These are phyloP conservation scores for Neoseiulus cucumeris DNA, from an alignment of 1,140 invertebrate genomes.

Conservation along the genomic window DNA sequence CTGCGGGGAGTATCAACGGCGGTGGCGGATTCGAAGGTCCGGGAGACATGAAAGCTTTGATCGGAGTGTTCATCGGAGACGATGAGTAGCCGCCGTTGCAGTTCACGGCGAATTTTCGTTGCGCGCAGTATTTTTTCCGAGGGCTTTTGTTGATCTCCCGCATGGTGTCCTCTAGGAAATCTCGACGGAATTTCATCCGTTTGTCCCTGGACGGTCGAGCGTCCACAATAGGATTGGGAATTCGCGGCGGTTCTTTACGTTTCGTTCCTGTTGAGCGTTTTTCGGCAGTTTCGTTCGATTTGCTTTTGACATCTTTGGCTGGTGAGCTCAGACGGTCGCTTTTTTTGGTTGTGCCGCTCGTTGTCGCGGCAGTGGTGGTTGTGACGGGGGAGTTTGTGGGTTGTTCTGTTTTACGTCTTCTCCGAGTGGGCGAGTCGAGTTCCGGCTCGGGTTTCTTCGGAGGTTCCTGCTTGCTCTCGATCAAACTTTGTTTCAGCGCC, in stretches of 20 bases:
- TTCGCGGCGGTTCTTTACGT: background rate
- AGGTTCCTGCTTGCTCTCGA: background rate
- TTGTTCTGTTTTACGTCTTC: background rate
- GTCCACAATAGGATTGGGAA: background rate
- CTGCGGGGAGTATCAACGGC: background rate
- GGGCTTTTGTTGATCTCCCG: background rate
- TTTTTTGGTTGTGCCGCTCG: background rate
- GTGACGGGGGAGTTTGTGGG: background rate
- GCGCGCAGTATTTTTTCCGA: conserved; percentile 2
- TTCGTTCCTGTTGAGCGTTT: background rate
- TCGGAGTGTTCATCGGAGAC: background rate
- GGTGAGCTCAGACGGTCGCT: background rate
- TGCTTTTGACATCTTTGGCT: background rate
- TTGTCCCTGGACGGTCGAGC: background rate
- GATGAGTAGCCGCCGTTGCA: conserved; percentile 5
- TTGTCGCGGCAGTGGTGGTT: background rate
- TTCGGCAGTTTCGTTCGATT: background rate
- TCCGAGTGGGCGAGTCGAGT: background rate
- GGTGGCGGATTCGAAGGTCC: conserved; percentile 3
- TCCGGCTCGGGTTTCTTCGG: background rate
- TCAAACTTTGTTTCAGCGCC: background rate
- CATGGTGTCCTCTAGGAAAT: conserved; percentile 6
- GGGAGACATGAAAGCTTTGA: background rate
- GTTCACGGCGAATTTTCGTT: background rate
- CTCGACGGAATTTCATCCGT: background rate